Percentiles rank a stretch among this genome's conserved stretches.
These are phyloP conservation scores for Leptodactylus fallax DNA, from an alignment of 2,797 vertebrate species.

Conservation along the genomic window DNA sequence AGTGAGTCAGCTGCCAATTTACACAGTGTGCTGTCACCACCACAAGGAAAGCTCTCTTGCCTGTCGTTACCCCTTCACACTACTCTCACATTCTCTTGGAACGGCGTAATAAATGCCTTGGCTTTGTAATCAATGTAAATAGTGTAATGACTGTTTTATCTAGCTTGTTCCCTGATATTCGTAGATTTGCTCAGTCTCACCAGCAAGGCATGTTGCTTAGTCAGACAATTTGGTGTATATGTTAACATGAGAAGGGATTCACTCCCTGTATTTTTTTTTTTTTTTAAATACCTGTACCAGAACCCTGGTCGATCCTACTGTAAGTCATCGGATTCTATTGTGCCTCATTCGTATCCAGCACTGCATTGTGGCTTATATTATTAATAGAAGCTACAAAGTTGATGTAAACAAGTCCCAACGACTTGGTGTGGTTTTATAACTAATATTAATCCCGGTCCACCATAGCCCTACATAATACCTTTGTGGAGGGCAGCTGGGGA, in stretches of 20 bases:
- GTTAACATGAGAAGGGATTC: neutral
- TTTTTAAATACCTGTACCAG: neutral
- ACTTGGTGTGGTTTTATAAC: no score
- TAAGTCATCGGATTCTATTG: no score
- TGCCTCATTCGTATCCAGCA: no score
- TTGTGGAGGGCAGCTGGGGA: no score
- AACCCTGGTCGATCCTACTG: no score
- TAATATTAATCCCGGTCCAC: no score
- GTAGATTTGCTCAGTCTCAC: neutral
- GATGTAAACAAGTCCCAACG: no score
- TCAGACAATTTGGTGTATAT: neutral
- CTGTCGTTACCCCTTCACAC: constrained; percentile 28
- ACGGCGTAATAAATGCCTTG: neutral
- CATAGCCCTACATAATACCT: no score
- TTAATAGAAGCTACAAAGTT: no score
- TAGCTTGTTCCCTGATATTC: neutral
- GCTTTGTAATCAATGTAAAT: neutral
- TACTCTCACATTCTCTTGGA: constrained; percentile 16
- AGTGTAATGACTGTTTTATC: constrained; percentile 9
- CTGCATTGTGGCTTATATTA: no score
- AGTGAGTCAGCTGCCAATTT: constrained; percentile 42
- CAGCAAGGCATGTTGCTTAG: neutral
- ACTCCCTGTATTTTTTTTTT: neutral
- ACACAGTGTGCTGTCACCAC: constrained; percentile 47
- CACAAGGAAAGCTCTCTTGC: constrained; percentile 14